Evolutionary conservation across 2,888 invertebrate genomes (phyloP).

Genomic region (Anthophora plumipes): DNA sequence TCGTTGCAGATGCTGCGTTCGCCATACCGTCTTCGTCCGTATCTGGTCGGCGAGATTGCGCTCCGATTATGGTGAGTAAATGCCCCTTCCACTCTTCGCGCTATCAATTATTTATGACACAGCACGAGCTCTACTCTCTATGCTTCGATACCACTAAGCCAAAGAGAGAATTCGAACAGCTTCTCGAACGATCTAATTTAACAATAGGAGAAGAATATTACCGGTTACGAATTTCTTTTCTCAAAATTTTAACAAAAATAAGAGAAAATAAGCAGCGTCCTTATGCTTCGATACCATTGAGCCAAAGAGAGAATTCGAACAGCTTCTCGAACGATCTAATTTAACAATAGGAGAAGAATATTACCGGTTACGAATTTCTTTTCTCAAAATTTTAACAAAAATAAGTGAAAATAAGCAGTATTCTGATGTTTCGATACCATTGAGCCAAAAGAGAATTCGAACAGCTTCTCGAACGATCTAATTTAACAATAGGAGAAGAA

Average conservation of each 20-base stretch:
- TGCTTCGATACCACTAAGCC: slow-evolving; percentile 32
- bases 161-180: slow-evolving; percentile 4
- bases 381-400: too few relatives aligned
- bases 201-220: too few relatives aligned
- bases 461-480: background rate
- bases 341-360: too few relatives aligned
- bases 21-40: slow-evolving; percentile 68
- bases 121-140: slow-evolving; percentile 26
- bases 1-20: slow-evolving; percentile 77
- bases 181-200: background rate
- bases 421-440: slow-evolving; percentile 35
- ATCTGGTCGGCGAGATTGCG: slow-evolving; percentile 74
- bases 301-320: background rate
- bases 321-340: background rate
- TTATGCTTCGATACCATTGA: slow-evolving; percentile 35
- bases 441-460: background rate
- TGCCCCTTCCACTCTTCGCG: slow-evolving; percentile 30
- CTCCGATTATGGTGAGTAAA: slow-evolving; percentile 79
- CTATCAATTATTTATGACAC: slow-evolving; percentile 68
- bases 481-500: too few relatives aligned
- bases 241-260: too few relatives aligned
- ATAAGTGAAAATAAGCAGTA: too few relatives aligned
- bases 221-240: too few relatives aligned
- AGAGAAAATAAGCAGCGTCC: too few relatives aligned
- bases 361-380: too few relatives aligned